Percentiles rank a stretch among this genome's conserved stretches.
These are phyloP conservation scores for Zosterops pallidus DNA, from an alignment of 2,113 vertebrate genomes.

Conservation along the genomic window DNA sequence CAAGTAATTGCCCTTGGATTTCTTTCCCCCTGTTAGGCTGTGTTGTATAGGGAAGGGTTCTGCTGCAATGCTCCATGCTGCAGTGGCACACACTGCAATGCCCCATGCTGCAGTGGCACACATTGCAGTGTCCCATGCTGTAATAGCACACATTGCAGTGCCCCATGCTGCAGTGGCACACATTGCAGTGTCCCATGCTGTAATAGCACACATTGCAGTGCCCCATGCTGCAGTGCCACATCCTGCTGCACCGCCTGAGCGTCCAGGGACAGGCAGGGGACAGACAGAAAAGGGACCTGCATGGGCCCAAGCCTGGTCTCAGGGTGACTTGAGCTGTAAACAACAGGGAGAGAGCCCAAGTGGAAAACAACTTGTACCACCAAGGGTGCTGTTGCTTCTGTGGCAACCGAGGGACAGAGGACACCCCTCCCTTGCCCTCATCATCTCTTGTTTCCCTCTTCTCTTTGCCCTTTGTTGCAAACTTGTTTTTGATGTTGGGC, in stretches of 20 bases:
- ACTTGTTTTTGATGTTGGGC: neutral
- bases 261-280: neutral
- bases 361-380: neutral
- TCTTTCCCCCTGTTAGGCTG: neutral
- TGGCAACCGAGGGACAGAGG: accelerated
- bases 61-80: neutral
- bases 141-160: neutral
- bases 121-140: no score
- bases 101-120: no score
- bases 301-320: neutral
- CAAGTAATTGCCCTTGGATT: neutral
- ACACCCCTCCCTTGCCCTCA: neutral
- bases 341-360: neutral
- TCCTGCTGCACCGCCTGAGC: accelerated
- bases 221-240: neutral
- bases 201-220: no score
- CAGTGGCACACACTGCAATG: no score
- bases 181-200: no score
- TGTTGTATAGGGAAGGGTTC: neutral
- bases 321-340: neutral
- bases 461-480: neutral
- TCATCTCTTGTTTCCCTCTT: neutral
- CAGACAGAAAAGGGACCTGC: neutral
- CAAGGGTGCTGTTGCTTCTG: accelerated
- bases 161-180: accelerated